These are phyloP conservation scores for Microchirus variegatus DNA, from an alignment of 2,797 vertebrate species.

Conservation along the genomic window DNA sequence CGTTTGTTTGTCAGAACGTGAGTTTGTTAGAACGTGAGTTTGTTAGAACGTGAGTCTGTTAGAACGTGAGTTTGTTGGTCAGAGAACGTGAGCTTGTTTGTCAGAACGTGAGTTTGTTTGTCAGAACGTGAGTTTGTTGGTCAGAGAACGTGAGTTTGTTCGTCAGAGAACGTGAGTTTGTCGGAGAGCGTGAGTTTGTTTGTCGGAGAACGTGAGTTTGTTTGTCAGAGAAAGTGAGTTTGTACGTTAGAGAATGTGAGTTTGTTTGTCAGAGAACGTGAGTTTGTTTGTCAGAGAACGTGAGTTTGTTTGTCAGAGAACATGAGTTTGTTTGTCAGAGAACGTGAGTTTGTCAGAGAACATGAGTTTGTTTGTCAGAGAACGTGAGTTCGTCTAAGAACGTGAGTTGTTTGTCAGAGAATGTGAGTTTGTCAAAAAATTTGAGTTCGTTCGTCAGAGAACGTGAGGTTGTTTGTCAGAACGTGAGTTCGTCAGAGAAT, in stretches of 20 bases:
- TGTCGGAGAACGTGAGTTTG: slow-evolving; percentile 93
- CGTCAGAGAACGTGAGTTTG: slow-evolving; percentile 92
- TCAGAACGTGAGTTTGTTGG: slow-evolving; percentile 91
- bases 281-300: slow-evolving; percentile 90
- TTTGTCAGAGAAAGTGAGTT: slow-evolving; percentile 93
- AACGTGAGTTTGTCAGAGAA: slow-evolving; percentile 90
- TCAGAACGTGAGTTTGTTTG: slow-evolving; percentile 91
- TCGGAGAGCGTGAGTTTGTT: too few relatives aligned
- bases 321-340: too few relatives aligned
- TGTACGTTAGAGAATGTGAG: slow-evolving; percentile 91
- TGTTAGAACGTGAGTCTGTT: slow-evolving; percentile 88
- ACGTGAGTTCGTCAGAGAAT: slow-evolving; percentile 91
- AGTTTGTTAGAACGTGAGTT: slow-evolving; percentile 92
- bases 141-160: slow-evolving; percentile 91
- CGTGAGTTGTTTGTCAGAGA: too few relatives aligned
- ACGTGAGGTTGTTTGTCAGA: slow-evolving; percentile 91
- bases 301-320: too few relatives aligned
- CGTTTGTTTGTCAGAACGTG: slow-evolving; percentile 91
- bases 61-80: slow-evolving; percentile 92
- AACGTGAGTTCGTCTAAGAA: slow-evolving; percentile 95
- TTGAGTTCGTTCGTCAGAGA: too few relatives aligned
- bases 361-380: too few relatives aligned
- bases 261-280: slow-evolving; percentile 90
- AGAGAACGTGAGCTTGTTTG: slow-evolving; percentile 91
- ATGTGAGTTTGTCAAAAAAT: slow-evolving; percentile 89